These are phyloP conservation scores for Tipula vernalis DNA, from an alignment of 2,888 invertebrate genomes.

Conservation along the genomic window DNA sequence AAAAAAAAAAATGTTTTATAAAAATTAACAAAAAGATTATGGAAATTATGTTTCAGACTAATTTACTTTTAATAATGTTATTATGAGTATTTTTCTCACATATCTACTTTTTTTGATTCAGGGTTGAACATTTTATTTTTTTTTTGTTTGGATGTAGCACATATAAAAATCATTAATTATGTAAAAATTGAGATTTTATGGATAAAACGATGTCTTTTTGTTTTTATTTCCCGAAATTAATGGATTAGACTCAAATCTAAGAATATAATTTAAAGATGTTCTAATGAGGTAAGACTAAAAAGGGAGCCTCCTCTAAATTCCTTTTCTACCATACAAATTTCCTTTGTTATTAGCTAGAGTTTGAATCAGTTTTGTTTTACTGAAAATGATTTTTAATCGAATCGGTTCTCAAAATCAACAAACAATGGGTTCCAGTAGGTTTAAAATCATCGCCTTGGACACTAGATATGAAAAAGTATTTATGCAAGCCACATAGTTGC, in stretches of 20 bases:
- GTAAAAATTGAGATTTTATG: not conserved
- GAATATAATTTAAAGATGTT: not conserved
- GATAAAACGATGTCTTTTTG: not conserved
- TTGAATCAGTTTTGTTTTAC: too few species aligned
- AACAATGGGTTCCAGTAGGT: too few species aligned
- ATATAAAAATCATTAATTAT: not conserved
- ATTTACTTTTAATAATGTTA: constrained; percentile 8
- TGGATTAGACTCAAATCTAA: not conserved
- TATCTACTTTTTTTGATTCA: not conserved
- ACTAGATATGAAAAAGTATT: too few species aligned
- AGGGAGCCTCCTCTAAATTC: not conserved
- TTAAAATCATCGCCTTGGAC: too few species aligned
- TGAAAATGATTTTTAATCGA: too few species aligned
- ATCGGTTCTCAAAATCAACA: too few species aligned
- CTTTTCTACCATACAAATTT: not conserved
- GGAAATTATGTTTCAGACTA: constrained; percentile 9
- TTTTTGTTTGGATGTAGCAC: not conserved
- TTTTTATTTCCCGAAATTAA: not conserved
- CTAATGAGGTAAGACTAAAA: not conserved
- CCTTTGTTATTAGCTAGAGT: too few species aligned
- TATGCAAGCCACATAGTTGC: too few species aligned
- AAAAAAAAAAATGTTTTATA: not conserved
- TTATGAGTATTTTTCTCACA: constrained; percentile 5
- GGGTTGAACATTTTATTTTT: not conserved
- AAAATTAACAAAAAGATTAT: not conserved